Base-by-base conservation (phyloP, 2,113 vertebrate species). In the Hemibagrus wyckioides region DNA sequence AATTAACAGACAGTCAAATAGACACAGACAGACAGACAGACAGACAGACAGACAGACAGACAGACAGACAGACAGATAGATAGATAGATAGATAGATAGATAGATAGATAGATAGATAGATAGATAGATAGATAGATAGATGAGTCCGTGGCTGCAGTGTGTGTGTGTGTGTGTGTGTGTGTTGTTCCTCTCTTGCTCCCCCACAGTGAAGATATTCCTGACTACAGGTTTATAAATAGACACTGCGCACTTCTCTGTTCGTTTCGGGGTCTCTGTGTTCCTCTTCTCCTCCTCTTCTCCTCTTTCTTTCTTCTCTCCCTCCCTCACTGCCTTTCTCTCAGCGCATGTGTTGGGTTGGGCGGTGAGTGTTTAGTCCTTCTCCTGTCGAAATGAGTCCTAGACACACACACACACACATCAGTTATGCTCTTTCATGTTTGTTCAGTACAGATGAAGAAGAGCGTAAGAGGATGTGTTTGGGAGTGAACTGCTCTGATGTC, bases 171-270 rank as follows among this genome's bases (percentile, higher is more conserved):
- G 48, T 52, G n/a, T n/a, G 73, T 76, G 59, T 65, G 41, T 69
- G 33, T 63, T 21, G 56, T 85, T 63, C 30, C 85, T 56, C 65
- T 10, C 63, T 13, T 10, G 19, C 79, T 71, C 71, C 44, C 65
- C 39, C 30, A 75, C 50, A 8, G 84, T 67, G 33, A 30, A 87
- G 67, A 89, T 89, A 87, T 87, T 90, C 87, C 86, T 87, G 87
- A 87, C 83, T 90, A 87, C 88, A 86, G 89, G 59, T 80, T 79
- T 91, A 92, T 90, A 90, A 92, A 92, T 92, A 92, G 89, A 89
- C 84, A 48, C 89, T 83, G 85, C 61, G 87, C 82, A 77, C 85
- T 85, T 83, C 80, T 73, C 59, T 89, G 84, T 77, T 88, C 79
- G 28, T 89, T 88, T 84, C 33, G 41, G 89, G 79, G 82, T 79